Evolutionary conservation across 2,888 invertebrate species (phyloP), one percentile per base, ranked within the genome.

Genomic region (Volucella inanis): DNA sequence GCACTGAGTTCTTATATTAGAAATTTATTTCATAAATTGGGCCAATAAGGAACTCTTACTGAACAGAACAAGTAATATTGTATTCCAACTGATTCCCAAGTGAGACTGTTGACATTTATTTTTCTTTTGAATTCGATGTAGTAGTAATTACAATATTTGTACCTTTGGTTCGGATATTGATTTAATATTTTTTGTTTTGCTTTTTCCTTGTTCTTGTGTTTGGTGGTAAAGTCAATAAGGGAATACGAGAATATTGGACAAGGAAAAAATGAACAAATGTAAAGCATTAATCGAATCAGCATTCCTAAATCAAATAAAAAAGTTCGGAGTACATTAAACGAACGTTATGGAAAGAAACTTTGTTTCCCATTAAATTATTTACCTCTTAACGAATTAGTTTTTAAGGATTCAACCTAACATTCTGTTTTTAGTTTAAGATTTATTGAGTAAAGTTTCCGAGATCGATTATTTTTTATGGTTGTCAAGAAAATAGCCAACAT

Each of bases 281-380:
- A 11, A 52, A 70, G 31, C 65, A 71, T 70, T 76, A 54, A 76
- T 81, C 81, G 59, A 71, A 70, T 70, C 68, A 81, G 59, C 65
- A 81, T 65, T 71, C 59, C 39, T 45, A 47, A 80, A 57, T 67
- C 15, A n/a, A 68, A 68, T 80, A 43, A 72, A 31, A 31, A 62
- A 67, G 67, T 62, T 74, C 54, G 18, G 31, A 4, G 31, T 31
- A 31, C 6, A 31, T 31, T 6, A 31, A 31, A 4, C 57, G 41
- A 76, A 76, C 54, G 68, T 68, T 61, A 18, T 45, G 11, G 31
- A 47, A 31, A 49, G 39, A 22, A 57, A 49, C 55, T 72, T 52
- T 31, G 54, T 67, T 31, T n/a, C 41, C 43, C 8, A 31, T 54
- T 43, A 54, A 67, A 71, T 71, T 71, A 61, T 59, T 39, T 39